A percentile compares a stretch with the other conserved stretches of the same genome.
phyloP scores from a whole-genome alignment of 92 coral and sea anemone genomes.

The Heliopora coerulea region DNA sequence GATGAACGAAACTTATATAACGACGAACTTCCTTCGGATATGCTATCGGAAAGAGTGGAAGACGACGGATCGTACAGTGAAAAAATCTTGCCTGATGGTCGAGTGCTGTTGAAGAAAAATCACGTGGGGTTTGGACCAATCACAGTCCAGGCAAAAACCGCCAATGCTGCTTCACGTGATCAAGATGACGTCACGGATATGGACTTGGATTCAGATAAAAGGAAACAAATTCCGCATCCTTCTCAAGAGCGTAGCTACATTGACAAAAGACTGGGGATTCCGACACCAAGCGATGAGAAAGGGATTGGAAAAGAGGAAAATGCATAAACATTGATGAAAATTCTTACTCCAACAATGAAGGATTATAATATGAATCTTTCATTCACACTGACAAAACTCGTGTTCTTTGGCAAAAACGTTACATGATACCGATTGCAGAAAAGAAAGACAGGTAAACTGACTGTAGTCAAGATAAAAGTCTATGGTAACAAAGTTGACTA shows the following conservation, averaged over 20 bases:
- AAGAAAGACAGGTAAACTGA: too few relatives aligned
- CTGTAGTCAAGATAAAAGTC: too few relatives aligned
- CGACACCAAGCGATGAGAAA: slow-evolving; percentile 17
- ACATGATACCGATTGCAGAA: too few relatives aligned
- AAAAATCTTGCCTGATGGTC: slow-evolving; percentile 48
- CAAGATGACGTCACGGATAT: slow-evolving; percentile 58
- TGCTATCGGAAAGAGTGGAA: slow-evolving; percentile 59
- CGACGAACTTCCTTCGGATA: neutral
- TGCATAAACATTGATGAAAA: too few relatives aligned
- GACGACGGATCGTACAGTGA: slow-evolving; percentile 70
- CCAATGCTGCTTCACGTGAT: slow-evolving; percentile 58
- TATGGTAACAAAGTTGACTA: too few relatives aligned
- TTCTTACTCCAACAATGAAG: too few relatives aligned
- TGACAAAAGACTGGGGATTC: slow-evolving; percentile 30
- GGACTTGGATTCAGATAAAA: slow-evolving; percentile 48
- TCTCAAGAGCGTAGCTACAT: neutral
- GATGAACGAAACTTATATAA: slow-evolving; percentile 32
- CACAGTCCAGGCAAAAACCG: slow-evolving; percentile 97
- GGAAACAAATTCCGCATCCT: slow-evolving; percentile 23
- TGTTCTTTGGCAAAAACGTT: too few relatives aligned
- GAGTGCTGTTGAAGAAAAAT: slow-evolving; percentile 67
- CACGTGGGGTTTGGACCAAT: slow-evolving; percentile 96
- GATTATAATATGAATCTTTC: too few relatives aligned
- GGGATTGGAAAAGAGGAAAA: too few relatives aligned
- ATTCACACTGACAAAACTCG: too few relatives aligned